phyloP scores from a whole-genome alignment of 2,113 vertebrate species.

The Oncorhynchus mykiss region DNA sequence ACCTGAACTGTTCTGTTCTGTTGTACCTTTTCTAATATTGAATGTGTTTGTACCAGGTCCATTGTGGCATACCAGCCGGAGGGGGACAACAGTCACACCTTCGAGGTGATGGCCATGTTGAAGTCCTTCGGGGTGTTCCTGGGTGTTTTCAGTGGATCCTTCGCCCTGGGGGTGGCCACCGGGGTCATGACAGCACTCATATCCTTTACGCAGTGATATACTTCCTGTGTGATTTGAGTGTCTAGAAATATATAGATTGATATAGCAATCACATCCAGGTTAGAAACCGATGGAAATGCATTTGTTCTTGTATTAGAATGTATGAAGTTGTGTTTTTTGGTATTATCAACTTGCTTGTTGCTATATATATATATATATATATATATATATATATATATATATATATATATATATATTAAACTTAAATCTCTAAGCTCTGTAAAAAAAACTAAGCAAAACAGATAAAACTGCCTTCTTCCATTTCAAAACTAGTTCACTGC shows the following conservation, averaged over 20 bases:
- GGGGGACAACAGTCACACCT: slow-evolving; percentile 94
- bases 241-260: too few relatives aligned
- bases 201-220: slow-evolving; percentile 78
- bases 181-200: slow-evolving; percentile 95
- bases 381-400: too few relatives aligned
- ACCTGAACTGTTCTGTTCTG: neutral
- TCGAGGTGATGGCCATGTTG: slow-evolving; percentile 91
- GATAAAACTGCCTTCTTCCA: neutral
- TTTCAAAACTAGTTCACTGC: slow-evolving; percentile 81
- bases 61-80: slow-evolving; percentile 93
- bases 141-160: slow-evolving; percentile 97
- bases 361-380: too few relatives aligned
- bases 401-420: too few relatives aligned
- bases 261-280: too few relatives aligned
- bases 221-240: too few relatives aligned
- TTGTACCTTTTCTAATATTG: neutral
- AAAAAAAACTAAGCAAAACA: neutral
- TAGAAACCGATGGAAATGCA: too few relatives aligned
- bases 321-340: too few relatives aligned
- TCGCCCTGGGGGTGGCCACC: slow-evolving; percentile 92
- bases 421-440: too few relatives aligned
- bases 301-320: too few relatives aligned
- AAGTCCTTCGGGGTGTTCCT: slow-evolving; percentile 95
- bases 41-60: slow-evolving; percentile 74
- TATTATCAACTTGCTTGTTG: too few relatives aligned